These are phyloP conservation scores for Oryzias celebensis DNA, from an alignment of 2,113 vertebrate species.

Conservation along the genomic window DNA sequence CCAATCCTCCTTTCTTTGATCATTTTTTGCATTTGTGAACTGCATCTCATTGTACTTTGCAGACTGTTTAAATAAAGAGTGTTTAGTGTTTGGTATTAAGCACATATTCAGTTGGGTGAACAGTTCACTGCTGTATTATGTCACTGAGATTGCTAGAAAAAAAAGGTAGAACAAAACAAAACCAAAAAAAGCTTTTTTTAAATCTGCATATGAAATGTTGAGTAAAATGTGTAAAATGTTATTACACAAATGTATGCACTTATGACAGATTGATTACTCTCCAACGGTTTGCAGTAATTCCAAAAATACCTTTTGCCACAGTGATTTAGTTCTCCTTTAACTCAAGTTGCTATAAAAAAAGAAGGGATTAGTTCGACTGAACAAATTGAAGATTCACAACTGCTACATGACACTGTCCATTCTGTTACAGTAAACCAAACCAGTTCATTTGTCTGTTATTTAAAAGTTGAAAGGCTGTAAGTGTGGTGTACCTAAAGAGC, in stretches of 20 bases:
- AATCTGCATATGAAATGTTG: not conserved
- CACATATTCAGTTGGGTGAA: no score
- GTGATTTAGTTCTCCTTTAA: slow-evolving; percentile 9
- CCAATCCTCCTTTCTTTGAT: no score
- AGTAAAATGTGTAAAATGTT: not conserved
- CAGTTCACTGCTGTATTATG: no score
- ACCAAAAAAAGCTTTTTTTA: no score
- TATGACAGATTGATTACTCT: not conserved
- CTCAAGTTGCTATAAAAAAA: not conserved
- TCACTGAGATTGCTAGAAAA: no score
- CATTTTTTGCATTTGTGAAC: no score
- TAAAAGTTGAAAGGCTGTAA: slow-evolving; percentile 3
- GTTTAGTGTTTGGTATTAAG: no score
- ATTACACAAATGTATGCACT: not conserved
- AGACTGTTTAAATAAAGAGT: no score
- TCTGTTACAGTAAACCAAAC: not conserved
- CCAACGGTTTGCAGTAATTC: slow-evolving; percentile 2
- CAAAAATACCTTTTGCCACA: slow-evolving; percentile 1
- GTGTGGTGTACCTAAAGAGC: slow-evolving; percentile 12
- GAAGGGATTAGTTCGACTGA: no score
- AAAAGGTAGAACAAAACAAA: no score
- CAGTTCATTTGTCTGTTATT: slow-evolving; percentile 9
- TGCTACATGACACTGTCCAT: slow-evolving; percentile 55
- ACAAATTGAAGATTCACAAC: slow-evolving; percentile 11
- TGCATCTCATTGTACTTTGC: no score